phyloP scores from a whole-genome alignment of 2,113 vertebrate species.

The Aramus guarauna region DNA sequence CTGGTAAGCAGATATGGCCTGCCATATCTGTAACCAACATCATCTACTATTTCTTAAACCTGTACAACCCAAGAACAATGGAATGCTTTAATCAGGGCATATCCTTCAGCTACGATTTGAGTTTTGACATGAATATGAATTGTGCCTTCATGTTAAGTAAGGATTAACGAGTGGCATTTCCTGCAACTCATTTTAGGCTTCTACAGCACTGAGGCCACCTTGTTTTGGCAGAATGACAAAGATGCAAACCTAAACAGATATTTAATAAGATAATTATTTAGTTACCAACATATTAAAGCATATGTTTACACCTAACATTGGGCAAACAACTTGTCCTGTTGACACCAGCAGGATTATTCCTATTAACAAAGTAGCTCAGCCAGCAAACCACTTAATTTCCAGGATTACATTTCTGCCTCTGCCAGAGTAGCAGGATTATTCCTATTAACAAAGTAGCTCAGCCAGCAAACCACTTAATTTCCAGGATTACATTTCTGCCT shows the following conservation, averaged over 20 bases:
- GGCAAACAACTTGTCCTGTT: not conserved
- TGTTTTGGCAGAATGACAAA: not conserved
- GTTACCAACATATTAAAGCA: not conserved
- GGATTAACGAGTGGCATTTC: not conserved
- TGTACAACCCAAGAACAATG: conserved; percentile 8
- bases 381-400: not conserved
- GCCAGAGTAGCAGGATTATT: not conserved
- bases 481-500: not conserved
- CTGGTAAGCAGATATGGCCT: not conserved
- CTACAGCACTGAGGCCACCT: not conserved
- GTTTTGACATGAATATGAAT: not conserved
- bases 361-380: not conserved
- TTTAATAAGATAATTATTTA: not conserved
- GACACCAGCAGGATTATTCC: not conserved
- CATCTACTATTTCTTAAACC: conserved; percentile 5
- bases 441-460: not conserved
- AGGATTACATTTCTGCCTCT: not conserved
- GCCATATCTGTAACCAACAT: not conserved
- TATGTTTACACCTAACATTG: not conserved
- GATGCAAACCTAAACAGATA: not conserved
- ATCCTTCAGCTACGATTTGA: not conserved
- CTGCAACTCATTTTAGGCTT: not conserved
- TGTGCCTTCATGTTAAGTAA: not conserved
- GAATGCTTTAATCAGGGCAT: not conserved
- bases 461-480: not conserved